Evolutionary conservation across 53 echinoderm and acorn worm genomes (phyloP), one percentile per base, ranked within the genome.

Genomic region (Arbacia lixula): DNA sequence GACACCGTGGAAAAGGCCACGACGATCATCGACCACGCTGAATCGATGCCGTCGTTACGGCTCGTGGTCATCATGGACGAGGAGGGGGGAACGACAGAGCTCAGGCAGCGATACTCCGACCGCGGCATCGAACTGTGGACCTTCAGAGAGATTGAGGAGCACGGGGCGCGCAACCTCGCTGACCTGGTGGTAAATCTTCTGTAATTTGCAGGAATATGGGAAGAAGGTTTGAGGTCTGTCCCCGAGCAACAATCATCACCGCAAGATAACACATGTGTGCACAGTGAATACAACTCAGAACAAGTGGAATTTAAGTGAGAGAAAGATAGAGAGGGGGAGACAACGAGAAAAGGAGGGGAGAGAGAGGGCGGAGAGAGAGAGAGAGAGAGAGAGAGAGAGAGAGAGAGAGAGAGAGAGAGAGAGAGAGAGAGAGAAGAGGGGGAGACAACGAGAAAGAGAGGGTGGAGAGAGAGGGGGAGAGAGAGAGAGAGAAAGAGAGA

Each of bases 181-280:
- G 91, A 91, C 31, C 87, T 62, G 1, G 60, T 93, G 76, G 96
- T 96, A 86, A 71, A 83, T 53, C n/a, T n/a, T n/a, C n/a, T n/a
- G n/a, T n/a, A n/a, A n/a, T n/a, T n/a, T n/a, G n/a, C n/a, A n/a
- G n/a, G n/a, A n/a, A n/a, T n/a, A n/a, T n/a, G n/a, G n/a, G n/a
- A n/a, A n/a, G n/a, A n/a, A n/a, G n/a, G n/a, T n/a, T n/a, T n/a
- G n/a, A n/a, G n/a, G n/a, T n/a, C n/a, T n/a, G n/a, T n/a, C n/a
- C n/a, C n/a, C n/a, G n/a, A n/a, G n/a, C n/a, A n/a, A n/a, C n/a
- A n/a, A n/a, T n/a, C n/a, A n/a, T n/a, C n/a, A n/a, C n/a, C n/a
- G n/a, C n/a, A n/a, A 46, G 14, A 46, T 46, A 46, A 46, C 8
- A 14, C 14, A 46, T 46, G 8, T 14, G 49, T 14, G 8, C 49